Evolutionary conservation across 2,888 invertebrate species (phyloP), one percentile per base, ranked within the genome.

Genomic region (Archips xylosteana): DNA sequence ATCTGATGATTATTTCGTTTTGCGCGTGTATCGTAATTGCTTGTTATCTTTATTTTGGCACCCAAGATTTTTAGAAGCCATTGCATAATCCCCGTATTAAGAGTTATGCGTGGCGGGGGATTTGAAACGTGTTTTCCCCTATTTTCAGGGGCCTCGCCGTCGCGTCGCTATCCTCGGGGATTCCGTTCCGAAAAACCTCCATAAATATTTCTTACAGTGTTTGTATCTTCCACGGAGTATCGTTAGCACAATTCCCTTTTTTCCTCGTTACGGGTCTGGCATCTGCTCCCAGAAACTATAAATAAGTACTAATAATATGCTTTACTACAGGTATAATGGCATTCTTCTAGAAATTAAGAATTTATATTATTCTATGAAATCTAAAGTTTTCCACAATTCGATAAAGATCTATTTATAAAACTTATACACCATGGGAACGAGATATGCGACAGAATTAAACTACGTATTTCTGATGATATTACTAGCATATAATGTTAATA

Each of bases 201-300:
- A 94, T 94, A 94, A 94, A 94, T 94, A 93, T 94, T 92, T 93
- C 92, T 93, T 92, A 91, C 88, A 91, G 91, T 92, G 90, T 94
- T 94, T 94, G 94, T 94, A 92, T 92, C 92, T 91, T 91, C 92
- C 93, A 91, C 85, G 88, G 93, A 91, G 93, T 89, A 92, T 92
- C 92, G 92, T 94, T 92, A 93, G 89, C 88, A 87, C 89, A 87
- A 87, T 89, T 85, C 84, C 80, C 84, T 89, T 92, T 89, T 92
- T 92, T 88, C 81, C 81, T 80, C 78, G 76, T 79, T 81, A 80
- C 84, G 81, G 80, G 84, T 83, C 81, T 51, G 87, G 84, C 92
- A 90, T 91, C 90, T 92, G 90, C 82, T 89, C 83, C 79, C 82
- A 70, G 77, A 76, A 82, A 83, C 80, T 68, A 70, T 32, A 45